Percentiles rank a stretch among this genome's conserved stretches.
phyloP scores from a whole-genome alignment of 2,113 vertebrate genomes.

The Fulmarus glacialis region DNA sequence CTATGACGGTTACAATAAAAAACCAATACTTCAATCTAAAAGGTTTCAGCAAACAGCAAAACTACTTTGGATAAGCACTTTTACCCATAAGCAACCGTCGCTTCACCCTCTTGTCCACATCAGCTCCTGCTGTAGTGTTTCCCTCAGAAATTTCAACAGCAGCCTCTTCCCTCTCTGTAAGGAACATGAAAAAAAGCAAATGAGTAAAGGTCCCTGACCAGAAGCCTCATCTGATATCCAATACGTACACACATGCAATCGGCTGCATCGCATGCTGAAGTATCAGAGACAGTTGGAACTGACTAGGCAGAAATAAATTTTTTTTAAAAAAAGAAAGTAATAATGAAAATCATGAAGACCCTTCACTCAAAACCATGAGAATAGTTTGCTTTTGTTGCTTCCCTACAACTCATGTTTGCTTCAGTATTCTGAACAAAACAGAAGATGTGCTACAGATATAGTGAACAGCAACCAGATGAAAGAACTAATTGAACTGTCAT shows the following conservation, averaged over 20 bases:
- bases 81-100: conserved; percentile 96
- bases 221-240: background rate
- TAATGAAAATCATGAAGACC: background rate
- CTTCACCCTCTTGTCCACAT: conserved; percentile 96
- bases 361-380: background rate
- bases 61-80: background rate
- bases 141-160: conserved; percentile 79
- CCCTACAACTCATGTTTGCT: background rate
- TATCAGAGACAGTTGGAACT: background rate
- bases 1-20: background rate
- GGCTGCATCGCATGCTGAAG: background rate
- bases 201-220: background rate
- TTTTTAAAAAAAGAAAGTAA: background rate
- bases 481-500: background rate
- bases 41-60: background rate
- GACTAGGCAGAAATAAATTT: background rate
- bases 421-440: background rate
- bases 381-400: background rate
- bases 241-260: background rate
- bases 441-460: background rate
- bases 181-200: background rate
- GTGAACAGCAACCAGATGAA: background rate
- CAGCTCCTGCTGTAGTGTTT: conserved; percentile 84
- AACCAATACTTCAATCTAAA: background rate
- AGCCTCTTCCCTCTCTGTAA: conserved; percentile 85